These are phyloP conservation scores for Alethe castanea DNA, from an alignment of 2,113 vertebrate species.

Conservation along the genomic window DNA sequence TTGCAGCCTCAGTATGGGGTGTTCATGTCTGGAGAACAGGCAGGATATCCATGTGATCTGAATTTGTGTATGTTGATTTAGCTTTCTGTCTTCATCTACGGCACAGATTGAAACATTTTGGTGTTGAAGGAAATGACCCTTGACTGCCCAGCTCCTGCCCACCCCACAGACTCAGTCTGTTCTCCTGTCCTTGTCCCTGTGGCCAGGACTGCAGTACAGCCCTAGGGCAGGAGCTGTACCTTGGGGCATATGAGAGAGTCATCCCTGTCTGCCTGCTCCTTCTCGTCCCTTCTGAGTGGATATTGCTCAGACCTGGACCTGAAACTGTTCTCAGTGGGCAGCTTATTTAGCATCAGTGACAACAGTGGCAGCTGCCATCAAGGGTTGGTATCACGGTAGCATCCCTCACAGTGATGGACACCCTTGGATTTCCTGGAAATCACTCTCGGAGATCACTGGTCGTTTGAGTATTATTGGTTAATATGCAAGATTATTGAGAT, in stretches of 20 bases:
- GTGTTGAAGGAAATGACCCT: neutral
- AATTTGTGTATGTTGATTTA: neutral
- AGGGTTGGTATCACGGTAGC: neutral
- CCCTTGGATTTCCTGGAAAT: neutral
- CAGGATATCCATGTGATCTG: neutral
- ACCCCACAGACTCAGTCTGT: neutral
- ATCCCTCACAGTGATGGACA: neutral
- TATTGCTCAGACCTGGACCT: neutral
- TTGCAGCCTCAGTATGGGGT: neutral
- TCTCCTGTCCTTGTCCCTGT: neutral
- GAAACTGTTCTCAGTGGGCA: neutral
- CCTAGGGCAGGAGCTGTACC: neutral
- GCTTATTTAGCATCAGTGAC: neutral
- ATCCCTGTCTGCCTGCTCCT: neutral
- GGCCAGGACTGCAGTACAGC: neutral
- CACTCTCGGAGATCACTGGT: neutral
- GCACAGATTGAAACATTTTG: neutral
- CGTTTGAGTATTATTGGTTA: neutral
- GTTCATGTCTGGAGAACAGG: neutral
- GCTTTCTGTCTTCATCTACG: neutral
- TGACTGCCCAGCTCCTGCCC: neutral
- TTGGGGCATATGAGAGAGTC: neutral
- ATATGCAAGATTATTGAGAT: neutral
- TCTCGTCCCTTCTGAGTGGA: fast-evolving
- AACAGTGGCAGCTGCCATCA: neutral